Percentiles rank a stretch among this genome's conserved stretches.
Conservation (phyloP, 2,797 vertebrate genomes). For the Phoebastria nigripes region DNA sequence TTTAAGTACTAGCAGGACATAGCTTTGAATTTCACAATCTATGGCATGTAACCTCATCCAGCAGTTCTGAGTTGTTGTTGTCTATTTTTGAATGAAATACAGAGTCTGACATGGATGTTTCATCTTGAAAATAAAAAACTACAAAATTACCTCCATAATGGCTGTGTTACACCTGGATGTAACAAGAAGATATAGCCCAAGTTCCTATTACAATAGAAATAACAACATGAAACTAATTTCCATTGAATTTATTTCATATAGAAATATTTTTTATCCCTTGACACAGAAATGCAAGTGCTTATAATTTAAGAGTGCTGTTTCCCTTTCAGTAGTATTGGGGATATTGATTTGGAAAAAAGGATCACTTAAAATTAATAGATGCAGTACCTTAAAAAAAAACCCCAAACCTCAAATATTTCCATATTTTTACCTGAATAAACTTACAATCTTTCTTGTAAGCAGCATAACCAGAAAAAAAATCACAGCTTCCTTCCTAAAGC, state of each 20-base stretch:
- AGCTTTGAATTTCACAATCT: neutral
- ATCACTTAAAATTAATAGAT: neutral
- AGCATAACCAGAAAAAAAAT: neutral
- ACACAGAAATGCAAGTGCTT: neutral
- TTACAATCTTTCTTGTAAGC: neutral
- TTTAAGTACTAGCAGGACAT: neutral
- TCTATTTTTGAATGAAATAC: neutral
- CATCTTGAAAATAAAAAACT: neutral
- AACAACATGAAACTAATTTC: neutral
- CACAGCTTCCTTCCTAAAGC: neutral
- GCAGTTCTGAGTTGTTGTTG: neutral
- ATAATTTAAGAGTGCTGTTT: neutral
- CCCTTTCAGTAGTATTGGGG: neutral
- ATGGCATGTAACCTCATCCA: neutral
- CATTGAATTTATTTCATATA: neutral
- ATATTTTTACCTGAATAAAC: neutral
- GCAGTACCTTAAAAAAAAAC: neutral
- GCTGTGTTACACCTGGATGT: neutral
- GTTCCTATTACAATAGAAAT: neutral
- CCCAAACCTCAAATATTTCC: neutral
- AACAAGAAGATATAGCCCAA: neutral
- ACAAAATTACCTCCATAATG: neutral
- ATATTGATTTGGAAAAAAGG: neutral
- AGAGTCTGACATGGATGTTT: neutral
- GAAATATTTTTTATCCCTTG: neutral